Percentiles rank a stretch among this genome's conserved stretches.
phyloP scores from a whole-genome alignment of 2,888 invertebrate species.

The Corbicula japonica region DNA sequence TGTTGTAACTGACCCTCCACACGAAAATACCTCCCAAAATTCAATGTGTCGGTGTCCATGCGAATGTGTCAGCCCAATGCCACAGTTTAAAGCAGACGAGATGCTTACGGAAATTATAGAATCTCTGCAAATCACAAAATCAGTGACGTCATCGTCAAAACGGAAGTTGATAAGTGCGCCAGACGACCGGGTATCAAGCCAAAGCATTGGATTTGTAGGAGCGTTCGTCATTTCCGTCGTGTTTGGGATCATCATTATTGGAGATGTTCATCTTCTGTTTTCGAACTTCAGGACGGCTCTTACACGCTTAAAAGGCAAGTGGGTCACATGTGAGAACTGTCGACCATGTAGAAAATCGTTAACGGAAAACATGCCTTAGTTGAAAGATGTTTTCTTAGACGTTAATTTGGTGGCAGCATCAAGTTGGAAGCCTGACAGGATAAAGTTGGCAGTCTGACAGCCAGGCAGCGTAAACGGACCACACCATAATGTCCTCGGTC shows the following conservation, averaged over 20 bases:
- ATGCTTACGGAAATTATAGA: constrained; percentile 23
- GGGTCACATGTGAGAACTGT: no score
- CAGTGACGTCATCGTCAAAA: constrained; percentile 21
- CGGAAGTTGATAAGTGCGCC: constrained; percentile 35
- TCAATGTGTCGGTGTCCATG: constrained; percentile 35
- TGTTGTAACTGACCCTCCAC: no score
- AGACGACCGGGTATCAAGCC: constrained; percentile 41
- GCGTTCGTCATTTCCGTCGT: constrained; percentile 40
- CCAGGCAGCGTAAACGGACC: no score
- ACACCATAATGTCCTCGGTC: no score
- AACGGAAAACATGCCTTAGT: no score
- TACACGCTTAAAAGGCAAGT: no score
- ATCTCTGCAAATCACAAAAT: constrained; percentile 17
- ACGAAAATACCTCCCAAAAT: background rate
- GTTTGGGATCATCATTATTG: constrained; percentile 49
- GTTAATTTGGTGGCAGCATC: no score
- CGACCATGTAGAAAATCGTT: no score
- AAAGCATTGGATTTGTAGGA: constrained; percentile 48
- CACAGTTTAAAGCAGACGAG: constrained; percentile 10
- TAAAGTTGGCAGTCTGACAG: no score
- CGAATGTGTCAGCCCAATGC: constrained; percentile 3
- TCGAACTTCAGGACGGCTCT: background rate
- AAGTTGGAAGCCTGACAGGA: no score
- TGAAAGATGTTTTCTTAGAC: no score
- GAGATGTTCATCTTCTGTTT: constrained; percentile 27